Evolutionary conservation across 1,140 invertebrate species (phyloP), one percentile per base, ranked within the genome.

Genomic region (Araneus ventricosus): DNA sequence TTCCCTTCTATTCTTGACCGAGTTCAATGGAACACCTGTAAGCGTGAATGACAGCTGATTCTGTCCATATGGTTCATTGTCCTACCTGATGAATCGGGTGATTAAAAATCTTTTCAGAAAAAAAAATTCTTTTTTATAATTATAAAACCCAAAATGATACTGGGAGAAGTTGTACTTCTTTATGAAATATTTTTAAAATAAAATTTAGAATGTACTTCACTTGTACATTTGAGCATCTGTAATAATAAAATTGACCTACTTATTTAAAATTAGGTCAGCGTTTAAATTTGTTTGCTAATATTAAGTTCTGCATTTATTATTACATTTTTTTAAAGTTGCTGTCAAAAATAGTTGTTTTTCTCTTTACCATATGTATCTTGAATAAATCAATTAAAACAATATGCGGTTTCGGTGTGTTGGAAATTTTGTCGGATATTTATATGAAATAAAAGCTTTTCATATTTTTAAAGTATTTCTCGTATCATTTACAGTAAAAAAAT

Each of bases 1-100:
- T 52, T 45, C 27, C 24, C 45, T 52, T 82, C 84, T 86, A 67
- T 75, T 87, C 41, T 75, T 41, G 59, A 41, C 24, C 24, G 52
- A 91, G 89, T 91, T 91, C 90, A 92, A 90, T 90, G 88, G 67
- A 79, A 75, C 90, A 92, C 90, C 90, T 92, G 90, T 92, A 82
- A 82, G 79, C 79, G 70, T 92, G 90, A 61, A 41, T 92, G 80
- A 92, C 90, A 92, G 90, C 90, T 92, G 90, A 84, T 59, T 70
- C 57, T 27, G 39, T 41, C 90, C 90, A 92, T 92, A 92, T 92
- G 90, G 80, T 92, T 92, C 90, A 92, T 70, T 92, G 82, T 52
- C 82, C 63, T 39, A 85, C 27, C 59, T 85, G 63, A 86, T 70
- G 80, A 45, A 70, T 41, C 59, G n/a, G 82, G 82, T 85, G 80